A percentile compares a stretch with the other conserved stretches of the same genome.
phyloP scores from a whole-genome alignment of 2,797 vertebrate species.

The Melanotaenia nigrans region DNA sequence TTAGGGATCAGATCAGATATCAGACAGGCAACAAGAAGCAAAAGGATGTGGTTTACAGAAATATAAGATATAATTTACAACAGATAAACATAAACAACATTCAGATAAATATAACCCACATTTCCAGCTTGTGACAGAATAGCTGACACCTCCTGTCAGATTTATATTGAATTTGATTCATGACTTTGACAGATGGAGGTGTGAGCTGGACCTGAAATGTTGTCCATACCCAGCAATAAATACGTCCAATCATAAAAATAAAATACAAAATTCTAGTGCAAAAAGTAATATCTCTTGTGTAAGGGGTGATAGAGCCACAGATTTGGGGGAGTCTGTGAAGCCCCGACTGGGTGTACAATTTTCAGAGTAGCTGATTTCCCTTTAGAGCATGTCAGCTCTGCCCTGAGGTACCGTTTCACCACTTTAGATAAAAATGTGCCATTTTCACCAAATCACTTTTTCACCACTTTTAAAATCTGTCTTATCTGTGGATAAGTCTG shows the following conservation, averaged over 20 bases:
- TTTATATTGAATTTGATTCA: slow-evolving; percentile 8
- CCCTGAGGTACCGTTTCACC: slow-evolving; percentile 6
- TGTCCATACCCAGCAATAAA: slow-evolving; percentile 21
- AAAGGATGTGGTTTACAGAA: too few species aligned
- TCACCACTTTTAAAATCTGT: slow-evolving; percentile 15
- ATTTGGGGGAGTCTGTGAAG: too few species aligned
- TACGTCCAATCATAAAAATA: slow-evolving; percentile 29
- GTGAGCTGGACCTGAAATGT: slow-evolving; percentile 19
- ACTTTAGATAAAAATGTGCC: slow-evolving; percentile 22
- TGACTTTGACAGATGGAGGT: slow-evolving; percentile 14
- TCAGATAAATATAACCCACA: not conserved
- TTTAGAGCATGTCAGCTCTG: slow-evolving; percentile 7
- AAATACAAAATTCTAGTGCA: slow-evolving; percentile 10
- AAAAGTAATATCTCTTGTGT: not conserved
- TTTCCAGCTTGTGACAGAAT: not conserved
- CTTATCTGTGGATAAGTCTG: not conserved
- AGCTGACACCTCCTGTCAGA: slow-evolving; percentile 9
- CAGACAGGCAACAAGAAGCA: not conserved
- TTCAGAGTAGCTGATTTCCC: slow-evolving; percentile 11
- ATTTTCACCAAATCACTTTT: not conserved
- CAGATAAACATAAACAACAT: not conserved
- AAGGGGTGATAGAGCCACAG: not conserved
- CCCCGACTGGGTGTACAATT: too few species aligned
- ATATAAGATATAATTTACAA: not conserved
- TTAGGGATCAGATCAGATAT: not conserved